These are phyloP conservation scores for Myiozetetes cayanensis DNA, from an alignment of 2,113 vertebrate genomes.

Conservation along the genomic window DNA sequence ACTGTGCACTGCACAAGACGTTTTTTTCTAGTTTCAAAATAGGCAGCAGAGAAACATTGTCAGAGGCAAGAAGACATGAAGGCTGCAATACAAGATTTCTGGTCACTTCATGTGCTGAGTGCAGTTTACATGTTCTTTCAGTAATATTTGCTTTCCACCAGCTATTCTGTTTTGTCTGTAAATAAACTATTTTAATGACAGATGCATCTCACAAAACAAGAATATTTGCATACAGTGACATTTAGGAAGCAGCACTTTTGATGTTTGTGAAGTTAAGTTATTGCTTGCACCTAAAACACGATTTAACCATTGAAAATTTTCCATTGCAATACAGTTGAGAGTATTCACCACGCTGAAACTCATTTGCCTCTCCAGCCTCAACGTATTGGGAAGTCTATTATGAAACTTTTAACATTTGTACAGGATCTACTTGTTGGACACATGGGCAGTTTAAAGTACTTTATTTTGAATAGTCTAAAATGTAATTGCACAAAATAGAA, in stretches of 20 bases:
- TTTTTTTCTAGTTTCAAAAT: conserved; percentile 32
- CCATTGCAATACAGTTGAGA: not conserved
- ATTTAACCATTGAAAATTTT: not conserved
- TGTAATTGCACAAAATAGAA: not conserved
- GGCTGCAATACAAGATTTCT: not conserved
- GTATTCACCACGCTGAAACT: not conserved
- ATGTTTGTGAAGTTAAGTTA: not conserved
- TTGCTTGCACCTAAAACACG: not conserved
- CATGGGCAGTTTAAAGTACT: not conserved
- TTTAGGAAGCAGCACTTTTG: not conserved
- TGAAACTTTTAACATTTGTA: not conserved
- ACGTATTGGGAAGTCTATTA: not conserved
- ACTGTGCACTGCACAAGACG: not conserved
- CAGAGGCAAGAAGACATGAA: not conserved
- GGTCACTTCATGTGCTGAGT: not conserved
- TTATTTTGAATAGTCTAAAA: not conserved
- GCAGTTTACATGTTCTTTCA: not conserved
- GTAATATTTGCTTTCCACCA: not conserved
- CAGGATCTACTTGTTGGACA: not conserved
- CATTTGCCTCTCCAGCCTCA: not conserved
- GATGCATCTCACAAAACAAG: not conserved
- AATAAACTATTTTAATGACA: not conserved
- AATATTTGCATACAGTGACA: not conserved
- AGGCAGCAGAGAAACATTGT: conserved; percentile 7
- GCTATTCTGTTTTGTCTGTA: not conserved